These are phyloP conservation scores for Iguana delicatissima DNA, from an alignment of 2,797 vertebrate species.

Conservation along the genomic window DNA sequence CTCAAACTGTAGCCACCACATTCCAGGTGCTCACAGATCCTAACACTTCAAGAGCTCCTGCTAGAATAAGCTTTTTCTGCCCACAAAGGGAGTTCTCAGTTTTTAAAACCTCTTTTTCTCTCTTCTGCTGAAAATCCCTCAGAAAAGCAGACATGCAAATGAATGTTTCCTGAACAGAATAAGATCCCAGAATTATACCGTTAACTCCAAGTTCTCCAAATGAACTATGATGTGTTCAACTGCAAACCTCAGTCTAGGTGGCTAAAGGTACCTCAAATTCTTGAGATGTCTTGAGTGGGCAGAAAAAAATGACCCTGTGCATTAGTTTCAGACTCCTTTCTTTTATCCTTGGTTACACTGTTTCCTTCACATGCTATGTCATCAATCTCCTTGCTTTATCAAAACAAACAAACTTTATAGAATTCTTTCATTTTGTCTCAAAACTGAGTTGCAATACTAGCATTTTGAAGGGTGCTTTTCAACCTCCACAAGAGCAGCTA, in stretches of 20 bases:
- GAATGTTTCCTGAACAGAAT: not conserved
- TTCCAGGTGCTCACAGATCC: not conserved
- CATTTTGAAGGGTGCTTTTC: not conserved
- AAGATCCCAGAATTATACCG: not conserved
- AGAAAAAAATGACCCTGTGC: not conserved
- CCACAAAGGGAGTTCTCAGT: not conserved
- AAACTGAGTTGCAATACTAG: not conserved
- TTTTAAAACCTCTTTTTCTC: not conserved
- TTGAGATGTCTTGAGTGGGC: not conserved
- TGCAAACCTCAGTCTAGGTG: not conserved
- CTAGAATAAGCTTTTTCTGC: not conserved
- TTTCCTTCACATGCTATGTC: not conserved
- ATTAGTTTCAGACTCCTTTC: not conserved
- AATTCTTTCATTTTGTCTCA: not conserved
- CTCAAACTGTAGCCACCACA: too few relatives aligned
- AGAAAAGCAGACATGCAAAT: not conserved
- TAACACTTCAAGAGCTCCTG: not conserved
- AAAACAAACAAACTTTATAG: not conserved
- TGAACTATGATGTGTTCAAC: not conserved
- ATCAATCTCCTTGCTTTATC: not conserved
- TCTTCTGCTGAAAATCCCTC: not conserved
- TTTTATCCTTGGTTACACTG: not conserved
- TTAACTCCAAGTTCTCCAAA: not conserved
- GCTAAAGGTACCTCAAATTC: not conserved
- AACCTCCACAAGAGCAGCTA: not conserved